Base-by-base conservation (phyloP, 1,140 invertebrate species). In the Popillia japonica region DNA sequence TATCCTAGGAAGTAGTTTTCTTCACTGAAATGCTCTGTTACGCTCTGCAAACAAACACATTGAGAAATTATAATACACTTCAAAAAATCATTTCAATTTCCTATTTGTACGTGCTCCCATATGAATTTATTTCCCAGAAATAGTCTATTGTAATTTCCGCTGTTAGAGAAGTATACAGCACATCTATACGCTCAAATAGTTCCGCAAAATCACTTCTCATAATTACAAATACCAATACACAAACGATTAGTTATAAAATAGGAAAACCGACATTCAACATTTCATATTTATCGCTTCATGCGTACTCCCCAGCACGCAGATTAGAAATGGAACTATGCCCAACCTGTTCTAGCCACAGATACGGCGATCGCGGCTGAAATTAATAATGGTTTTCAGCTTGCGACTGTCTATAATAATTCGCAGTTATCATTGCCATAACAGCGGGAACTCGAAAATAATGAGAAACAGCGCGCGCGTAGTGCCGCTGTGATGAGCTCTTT, bases 391-490 rank as follows among this genome's bases (percentile, higher is more conserved):
- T 41, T 74, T 40, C 8, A 74, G 72, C 40, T 44, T 20, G 72
- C 72, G 40, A 44, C 72, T 14, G 61, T 64, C 61, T 64, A 64
- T 41, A 44, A 41, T 41, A 34, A 41, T 40, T 34, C 17, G 72
- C 42, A 41, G 72, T 74, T 74, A 40, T 74, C 72, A 74, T 74
- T 74, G 72, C 40, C 42, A 2, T 41, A 74, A 44, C 72, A 74
- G 72, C 72, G 72, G 72, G 72, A 74, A 40, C 40, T 74, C 42
- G 72, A 44, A 20, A 74, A 41, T 74, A 74, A 74, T 44, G 72
- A 74, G 72, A 74, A 74, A 74, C 22, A 22, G 23, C 72, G 17
- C 72, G n/a, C n/a, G 42, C 42, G 14, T 44, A 41, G 72, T 14
- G 72, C 27, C 40, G 27, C 42, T 41, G 72, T 41, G 40, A 44